phyloP scores from a whole-genome alignment of 2,113 vertebrate genomes.

The Balaenoptera acutorostrata region DNA sequence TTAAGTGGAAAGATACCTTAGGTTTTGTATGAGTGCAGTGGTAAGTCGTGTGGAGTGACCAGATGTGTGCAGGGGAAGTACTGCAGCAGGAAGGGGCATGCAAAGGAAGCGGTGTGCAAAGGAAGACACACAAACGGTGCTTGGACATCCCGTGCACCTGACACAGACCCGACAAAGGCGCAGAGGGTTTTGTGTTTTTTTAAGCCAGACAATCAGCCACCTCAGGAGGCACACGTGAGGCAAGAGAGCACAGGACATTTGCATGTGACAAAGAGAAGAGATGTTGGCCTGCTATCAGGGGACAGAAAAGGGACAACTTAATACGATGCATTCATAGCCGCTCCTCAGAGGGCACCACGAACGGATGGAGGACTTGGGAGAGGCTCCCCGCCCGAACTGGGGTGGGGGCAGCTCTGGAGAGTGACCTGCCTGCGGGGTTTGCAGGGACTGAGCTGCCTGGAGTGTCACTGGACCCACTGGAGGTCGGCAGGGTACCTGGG shows the following conservation, averaged over 20 bases:
- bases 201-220: background rate
- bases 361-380: background rate
- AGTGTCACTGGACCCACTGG: background rate
- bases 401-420: background rate
- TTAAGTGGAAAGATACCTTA: background rate
- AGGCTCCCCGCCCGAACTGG: background rate
- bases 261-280: background rate
- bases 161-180: no score
- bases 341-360: background rate
- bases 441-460: background rate
- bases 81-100: rapidly evolving
- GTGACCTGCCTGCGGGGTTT: no score
- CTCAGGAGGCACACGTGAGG: background rate
- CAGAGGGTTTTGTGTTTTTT: background rate
- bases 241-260: background rate
- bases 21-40: background rate
- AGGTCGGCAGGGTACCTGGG: background rate
- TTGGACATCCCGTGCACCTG: background rate
- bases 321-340: background rate
- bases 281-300: background rate
- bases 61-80: rapidly evolving
- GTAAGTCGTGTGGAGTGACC: background rate
- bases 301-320: background rate
- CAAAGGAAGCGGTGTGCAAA: background rate
- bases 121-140: background rate